Percentiles rank a stretch among this genome's conserved stretches.
These are phyloP conservation scores for Micropoecilia bifurca DNA, from an alignment of 2,797 vertebrate genomes.

Conservation along the genomic window DNA sequence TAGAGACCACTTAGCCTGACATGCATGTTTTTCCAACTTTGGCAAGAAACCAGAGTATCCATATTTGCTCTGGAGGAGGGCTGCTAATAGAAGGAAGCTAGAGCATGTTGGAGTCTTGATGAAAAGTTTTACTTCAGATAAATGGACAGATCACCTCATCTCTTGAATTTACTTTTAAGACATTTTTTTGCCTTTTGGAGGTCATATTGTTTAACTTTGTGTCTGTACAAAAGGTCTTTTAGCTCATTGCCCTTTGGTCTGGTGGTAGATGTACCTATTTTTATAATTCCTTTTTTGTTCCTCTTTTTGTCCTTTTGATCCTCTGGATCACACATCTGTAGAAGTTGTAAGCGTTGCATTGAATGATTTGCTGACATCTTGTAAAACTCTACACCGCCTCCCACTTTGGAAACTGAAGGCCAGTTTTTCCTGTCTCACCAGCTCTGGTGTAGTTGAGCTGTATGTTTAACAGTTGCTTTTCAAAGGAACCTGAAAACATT, in stretches of 20 bases:
- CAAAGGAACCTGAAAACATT: conserved; percentile 15
- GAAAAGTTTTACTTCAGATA: not conserved
- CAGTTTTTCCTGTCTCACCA: conserved; percentile 20
- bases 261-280: not conserved
- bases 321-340: conserved; percentile 8
- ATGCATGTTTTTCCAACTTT: not conserved
- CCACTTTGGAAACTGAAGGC: not conserved
- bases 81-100: not conserved
- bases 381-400: not conserved
- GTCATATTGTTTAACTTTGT: not conserved
- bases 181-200: not conserved
- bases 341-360: conserved; percentile 24
- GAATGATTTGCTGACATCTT: not conserved
- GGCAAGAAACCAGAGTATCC: not conserved
- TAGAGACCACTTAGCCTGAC: not conserved
- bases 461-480: conserved; percentile 3
- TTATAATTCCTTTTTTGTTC: not conserved
- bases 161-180: not conserved
- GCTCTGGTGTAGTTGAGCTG: conserved; percentile 8
- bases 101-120: not conserved
- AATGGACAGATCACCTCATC: not conserved
- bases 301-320: not conserved
- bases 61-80: not conserved
- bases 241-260: not conserved
- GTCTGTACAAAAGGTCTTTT: not conserved